Percentiles rank a stretch among this genome's conserved stretches.
Conservation (phyloP, 2,797 vertebrate species). For the Alca torda region DNA sequence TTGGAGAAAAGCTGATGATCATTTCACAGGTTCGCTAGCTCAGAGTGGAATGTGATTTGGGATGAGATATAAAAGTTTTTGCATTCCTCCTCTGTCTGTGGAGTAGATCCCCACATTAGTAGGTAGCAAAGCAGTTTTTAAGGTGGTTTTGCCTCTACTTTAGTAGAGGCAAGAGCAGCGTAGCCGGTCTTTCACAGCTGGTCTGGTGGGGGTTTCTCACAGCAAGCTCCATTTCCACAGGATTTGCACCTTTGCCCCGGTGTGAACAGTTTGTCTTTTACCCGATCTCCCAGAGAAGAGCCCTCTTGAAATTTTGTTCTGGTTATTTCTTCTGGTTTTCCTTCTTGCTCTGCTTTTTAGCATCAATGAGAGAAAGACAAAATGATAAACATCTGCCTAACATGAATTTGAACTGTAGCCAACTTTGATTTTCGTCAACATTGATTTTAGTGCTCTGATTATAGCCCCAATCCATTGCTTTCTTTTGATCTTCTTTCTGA, state of each 20-base stretch:
- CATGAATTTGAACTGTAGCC: constrained; percentile 28
- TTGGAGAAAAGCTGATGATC: not conserved
- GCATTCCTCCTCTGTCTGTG: not conserved
- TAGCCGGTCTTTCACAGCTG: not conserved
- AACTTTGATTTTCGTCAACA: constrained; percentile 1
- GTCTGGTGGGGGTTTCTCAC: not conserved
- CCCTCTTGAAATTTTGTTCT: not conserved
- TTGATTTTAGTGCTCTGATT: constrained; percentile 51
- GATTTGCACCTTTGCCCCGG: not conserved
- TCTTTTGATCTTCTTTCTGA: constrained; percentile 53
- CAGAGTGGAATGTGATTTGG: not conserved
- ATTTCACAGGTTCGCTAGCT: not conserved
- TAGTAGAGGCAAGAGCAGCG: not conserved
- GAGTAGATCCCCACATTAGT: not conserved
- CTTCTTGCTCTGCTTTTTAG: not conserved
- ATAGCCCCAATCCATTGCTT: not conserved
- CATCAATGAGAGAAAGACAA: not conserved
- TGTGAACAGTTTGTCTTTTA: not conserved
- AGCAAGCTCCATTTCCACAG: not conserved
- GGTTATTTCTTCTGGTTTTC: not conserved
- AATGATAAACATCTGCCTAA: constrained; percentile 53
- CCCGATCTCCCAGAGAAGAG: not conserved
- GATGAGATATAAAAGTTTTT: not conserved
- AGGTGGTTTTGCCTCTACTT: not conserved
- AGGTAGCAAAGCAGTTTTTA: not conserved